These are phyloP conservation scores for Siderastrea siderea DNA, from an alignment of 92 coral and sea anemone species.

Conservation along the genomic window DNA sequence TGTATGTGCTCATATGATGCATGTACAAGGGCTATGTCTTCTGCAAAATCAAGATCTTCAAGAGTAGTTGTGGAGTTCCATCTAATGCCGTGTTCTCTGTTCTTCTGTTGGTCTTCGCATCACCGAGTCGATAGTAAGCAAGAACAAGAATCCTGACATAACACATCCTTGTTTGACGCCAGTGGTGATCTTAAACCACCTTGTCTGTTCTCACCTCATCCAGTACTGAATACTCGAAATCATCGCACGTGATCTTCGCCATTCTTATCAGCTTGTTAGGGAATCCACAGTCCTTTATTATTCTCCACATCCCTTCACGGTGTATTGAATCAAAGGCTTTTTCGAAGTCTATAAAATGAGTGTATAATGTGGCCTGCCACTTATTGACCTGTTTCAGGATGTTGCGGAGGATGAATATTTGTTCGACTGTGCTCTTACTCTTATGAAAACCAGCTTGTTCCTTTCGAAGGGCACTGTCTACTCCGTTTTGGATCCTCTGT, in stretches of 20 bases:
- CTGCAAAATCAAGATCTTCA: slow-evolving; percentile 52
- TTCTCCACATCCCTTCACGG: slow-evolving; percentile 25
- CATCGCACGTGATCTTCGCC: slow-evolving; percentile 36
- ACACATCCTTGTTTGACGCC: slow-evolving; percentile 48
- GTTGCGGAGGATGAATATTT: slow-evolving; percentile 22
- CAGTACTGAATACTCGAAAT: slow-evolving; percentile 29
- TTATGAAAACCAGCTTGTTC: slow-evolving; percentile 23
- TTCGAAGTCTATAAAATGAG: slow-evolving; percentile 22
- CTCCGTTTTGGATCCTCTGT: background rate
- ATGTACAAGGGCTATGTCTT: slow-evolving; percentile 32
- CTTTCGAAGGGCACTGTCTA: background rate
- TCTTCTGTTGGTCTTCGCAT: slow-evolving; percentile 39
- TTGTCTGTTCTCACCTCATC: slow-evolving; percentile 35
- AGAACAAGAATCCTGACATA: slow-evolving; percentile 39
- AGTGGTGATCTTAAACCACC: slow-evolving; percentile 48
- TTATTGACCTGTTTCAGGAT: slow-evolving; percentile 11
- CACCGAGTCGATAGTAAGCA: slow-evolving; percentile 27
- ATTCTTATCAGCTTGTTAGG: slow-evolving; percentile 38
- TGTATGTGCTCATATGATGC: slow-evolving; percentile 36
- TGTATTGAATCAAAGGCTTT: slow-evolving; percentile 19
- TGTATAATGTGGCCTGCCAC: slow-evolving; percentile 21
- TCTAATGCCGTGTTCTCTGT: slow-evolving; percentile 33
- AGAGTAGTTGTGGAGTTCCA: slow-evolving; percentile 45
- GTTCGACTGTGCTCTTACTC: slow-evolving; percentile 31
- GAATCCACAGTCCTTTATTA: slow-evolving; percentile 31